Base-by-base conservation (phyloP, 2,113 vertebrate species). In the Marmota monax region DNA sequence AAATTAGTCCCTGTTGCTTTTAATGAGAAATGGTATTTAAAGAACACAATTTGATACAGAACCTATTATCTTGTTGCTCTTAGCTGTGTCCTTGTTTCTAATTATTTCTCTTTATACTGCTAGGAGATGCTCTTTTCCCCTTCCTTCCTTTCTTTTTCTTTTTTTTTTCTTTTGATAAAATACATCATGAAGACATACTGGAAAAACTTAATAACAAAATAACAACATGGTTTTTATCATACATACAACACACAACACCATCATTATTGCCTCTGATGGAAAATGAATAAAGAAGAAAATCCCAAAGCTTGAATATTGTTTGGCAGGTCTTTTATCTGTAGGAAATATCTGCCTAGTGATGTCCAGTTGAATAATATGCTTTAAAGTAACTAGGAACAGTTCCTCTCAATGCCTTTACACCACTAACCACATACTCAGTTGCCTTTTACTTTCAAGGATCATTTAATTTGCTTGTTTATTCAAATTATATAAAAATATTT, bases 401-500 rank as follows among this genome's bases (percentile, higher is more conserved):
- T 58, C 10, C 23, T 48, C 5, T 34, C 48, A 94, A 14, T 90
- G 25, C 34, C n/a, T 37, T 39, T 27, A 10, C 53, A 27, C 10
- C 34, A 51, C 22, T 51, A 86, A 37, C 5, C 37, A 58, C 37
- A 67, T 34, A 39, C 8, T 58, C 8, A 90, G 9, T 45, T 65
- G 10, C 32, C 20, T 82, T 58, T 79, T n/a, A 90, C 39, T 90
- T 85, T 74, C 58, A 74, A 23, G 67, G 13, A 74, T 32, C 1
- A 27, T 74, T 85, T 67, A n/a, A 88, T 74, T 82, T 82, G 14
- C 14, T 88, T 84, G 11, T 76, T 89, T 56, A 84, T 89, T 84
- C 72, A 85, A 84, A 72, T 90, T 72, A 84, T n/a, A 63, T 32
- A 79, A 42, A 92, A 73, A 61, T 79, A 79, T 65, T 90, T 93